phyloP scores from a whole-genome alignment of 2,888 invertebrate genomes.

The Phrixothrix hirtus region DNA sequence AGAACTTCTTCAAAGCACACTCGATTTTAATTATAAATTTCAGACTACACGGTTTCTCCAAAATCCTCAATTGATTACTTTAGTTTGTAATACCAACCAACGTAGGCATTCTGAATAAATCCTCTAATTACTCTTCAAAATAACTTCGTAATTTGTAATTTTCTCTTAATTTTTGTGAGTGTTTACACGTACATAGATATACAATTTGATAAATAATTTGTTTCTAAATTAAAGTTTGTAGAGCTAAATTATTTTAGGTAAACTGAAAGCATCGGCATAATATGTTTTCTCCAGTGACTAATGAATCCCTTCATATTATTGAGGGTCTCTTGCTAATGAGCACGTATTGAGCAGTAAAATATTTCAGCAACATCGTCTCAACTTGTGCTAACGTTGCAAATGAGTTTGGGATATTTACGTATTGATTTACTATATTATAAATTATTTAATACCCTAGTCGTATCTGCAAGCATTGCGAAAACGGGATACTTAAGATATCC shows the following conservation, averaged over 20 bases:
- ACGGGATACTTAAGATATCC: not conserved
- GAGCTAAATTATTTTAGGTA: not conserved
- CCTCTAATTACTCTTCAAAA: too few species aligned
- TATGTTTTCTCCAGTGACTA: constrained; percentile 32
- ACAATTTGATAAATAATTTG: not conserved
- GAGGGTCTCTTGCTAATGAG: constrained; percentile 34
- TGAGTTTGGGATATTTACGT: constrained; percentile 20
- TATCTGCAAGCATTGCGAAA: constrained; percentile 10
- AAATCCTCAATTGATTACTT: too few species aligned
- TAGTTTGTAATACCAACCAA: too few species aligned
- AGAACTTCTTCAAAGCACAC: too few species aligned
- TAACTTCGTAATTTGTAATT: too few species aligned
- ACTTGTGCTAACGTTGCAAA: constrained; percentile 27
- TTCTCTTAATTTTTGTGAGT: too few species aligned
- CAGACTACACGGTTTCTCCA: too few species aligned
- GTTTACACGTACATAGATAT: too few species aligned
- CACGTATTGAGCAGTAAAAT: constrained; percentile 33
- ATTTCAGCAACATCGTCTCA: constrained; percentile 17
- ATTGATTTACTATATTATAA: constrained; percentile 18
- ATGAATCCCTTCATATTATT: constrained; percentile 36
- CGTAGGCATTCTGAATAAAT: too few species aligned
- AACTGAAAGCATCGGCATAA: constrained; percentile 17
- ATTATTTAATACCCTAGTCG: constrained; percentile 10
- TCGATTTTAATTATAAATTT: too few species aligned
- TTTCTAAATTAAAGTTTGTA: not conserved